Evolutionary conservation across 2,797 vertebrate species (phyloP), one percentile per base, ranked within the genome.

Genomic region (Enteromius viviparus): DNA sequence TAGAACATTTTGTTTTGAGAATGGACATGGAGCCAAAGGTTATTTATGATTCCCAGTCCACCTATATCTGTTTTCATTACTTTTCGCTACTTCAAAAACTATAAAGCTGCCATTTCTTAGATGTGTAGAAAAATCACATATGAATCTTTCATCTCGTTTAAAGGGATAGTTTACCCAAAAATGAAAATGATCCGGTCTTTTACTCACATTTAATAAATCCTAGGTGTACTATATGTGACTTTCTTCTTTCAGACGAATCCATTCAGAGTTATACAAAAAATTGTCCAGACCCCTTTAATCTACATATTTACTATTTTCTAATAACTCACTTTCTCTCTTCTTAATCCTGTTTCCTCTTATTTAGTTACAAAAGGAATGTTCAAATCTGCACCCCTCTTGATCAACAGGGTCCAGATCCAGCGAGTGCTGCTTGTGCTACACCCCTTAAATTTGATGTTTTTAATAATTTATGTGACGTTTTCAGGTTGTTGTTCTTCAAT

Each of bases 51-150:
- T 64, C 23, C 40, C 75, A 45, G n/a, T 64, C 23, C 15, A 32
- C 42, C 23, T 47, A 65, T 76, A 26, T 65, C 10, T 77, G 47
- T 72, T 72, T 11, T 72, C 9, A 34, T 72, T 12, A 72, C 26
- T 51, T 51, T 72, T 51, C 47, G 51, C 49, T 49, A 32, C 23
- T 47, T 47, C 14, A 47, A 17, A 49, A 49, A 19, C 42, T 29
- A 49, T 47, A 71, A 71, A 71, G 42, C 42, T 47, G 23, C 14
- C 6, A 26, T 26, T 70, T 8, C 42, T 71, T 3, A 47, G 45
- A 45, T 3, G 12, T 68, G 37, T 37, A 40, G 21, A 68, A 11
- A 23, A 47, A 45, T 5, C 42, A 71, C 23, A 70, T 5, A 26
- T 19, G 7, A 29, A 71, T 47, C 14, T 71, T 69, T 23, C 45